Base-by-base conservation (phyloP, 2,888 invertebrate genomes). In the Empis stercorea region DNA sequence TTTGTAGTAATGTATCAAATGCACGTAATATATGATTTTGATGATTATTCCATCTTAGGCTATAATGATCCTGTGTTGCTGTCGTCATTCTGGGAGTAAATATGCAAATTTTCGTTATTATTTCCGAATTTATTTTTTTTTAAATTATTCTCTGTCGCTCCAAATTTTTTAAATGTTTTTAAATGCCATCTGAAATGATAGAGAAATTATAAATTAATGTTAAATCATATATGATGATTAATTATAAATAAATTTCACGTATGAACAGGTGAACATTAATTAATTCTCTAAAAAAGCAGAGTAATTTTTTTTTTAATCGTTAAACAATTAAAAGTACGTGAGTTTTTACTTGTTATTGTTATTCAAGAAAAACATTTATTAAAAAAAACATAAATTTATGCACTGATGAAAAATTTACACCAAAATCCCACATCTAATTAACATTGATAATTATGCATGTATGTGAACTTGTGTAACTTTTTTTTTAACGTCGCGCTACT, bases 41-140 rank as follows among this genome's bases (percentile, higher is more conserved):
- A 74, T 92, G 92, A 74, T 91, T 91, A 76, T 89, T 89, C 92
- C 92, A 93, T 71, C 88, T 80, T 62, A 92, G 76, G 65, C 88
- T 89, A 72, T 89, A 92, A 70, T 89, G 88, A 65, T 88, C 87
- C 71, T 86, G 78, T 44, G 49, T 51, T 20, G n/a, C n/a, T n/a
- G 45, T 51, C 30, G 30, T 47, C 20, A 30, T 30, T 5, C 7
- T n/a, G 34, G 13, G 20, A 20, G 20, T n/a, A n/a, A n/a, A n/a
- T n/a, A n/a, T n/a, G n/a, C n/a, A n/a, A n/a, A n/a, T n/a, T n/a
- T n/a, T n/a, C n/a, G n/a, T n/a, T n/a, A n/a, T n/a, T n/a, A n/a
- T n/a, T n/a, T n/a, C n/a, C n/a, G n/a, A n/a, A n/a, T n/a, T n/a
- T 20, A 4, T 20, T 20, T 20, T 20, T 20, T 9, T 4, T 27